phyloP scores from a whole-genome alignment of 2,797 vertebrate genomes.

The Sebastes jordani region DNA sequence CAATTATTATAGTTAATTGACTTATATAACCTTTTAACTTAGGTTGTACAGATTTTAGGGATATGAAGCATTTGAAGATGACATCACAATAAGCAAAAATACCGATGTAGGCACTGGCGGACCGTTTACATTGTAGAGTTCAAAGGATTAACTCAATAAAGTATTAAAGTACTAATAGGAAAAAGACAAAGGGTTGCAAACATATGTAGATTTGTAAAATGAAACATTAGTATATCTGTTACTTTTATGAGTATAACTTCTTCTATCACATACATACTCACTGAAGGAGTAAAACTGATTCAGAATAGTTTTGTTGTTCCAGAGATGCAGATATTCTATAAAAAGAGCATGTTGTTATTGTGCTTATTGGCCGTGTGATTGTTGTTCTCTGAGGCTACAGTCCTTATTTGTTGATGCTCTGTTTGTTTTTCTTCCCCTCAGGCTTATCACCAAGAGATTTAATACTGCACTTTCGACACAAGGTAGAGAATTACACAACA shows the following conservation, averaged over 20 bases:
- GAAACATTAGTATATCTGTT: neutral
- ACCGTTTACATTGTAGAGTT: too few relatives aligned
- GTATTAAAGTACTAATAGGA: neutral
- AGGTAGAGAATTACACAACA: slow-evolving; percentile 80
- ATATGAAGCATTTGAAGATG: too few relatives aligned
- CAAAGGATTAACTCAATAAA: neutral
- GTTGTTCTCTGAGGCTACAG: neutral
- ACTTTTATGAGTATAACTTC: neutral
- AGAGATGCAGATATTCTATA: neutral
- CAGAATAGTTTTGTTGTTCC: neutral
- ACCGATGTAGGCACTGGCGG: too few relatives aligned
- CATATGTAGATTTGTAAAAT: neutral
- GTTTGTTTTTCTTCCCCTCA: slow-evolving; percentile 58
- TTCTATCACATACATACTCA: neutral
- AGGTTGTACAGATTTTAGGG: too few relatives aligned
- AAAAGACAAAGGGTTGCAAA: neutral
- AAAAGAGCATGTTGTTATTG: neutral
- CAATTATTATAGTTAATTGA: too few relatives aligned
- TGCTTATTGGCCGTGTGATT: neutral
- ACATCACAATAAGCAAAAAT: too few relatives aligned
- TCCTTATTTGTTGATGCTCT: neutral
- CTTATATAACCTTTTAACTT: too few relatives aligned
- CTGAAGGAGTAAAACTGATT: neutral
- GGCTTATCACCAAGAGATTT: slow-evolving; percentile 97
- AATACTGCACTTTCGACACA: slow-evolving; percentile 96